A percentile compares a stretch with the other conserved stretches of the same genome.
Conservation (phyloP, 2,888 invertebrate genomes). For the Nomada fucata region DNA sequence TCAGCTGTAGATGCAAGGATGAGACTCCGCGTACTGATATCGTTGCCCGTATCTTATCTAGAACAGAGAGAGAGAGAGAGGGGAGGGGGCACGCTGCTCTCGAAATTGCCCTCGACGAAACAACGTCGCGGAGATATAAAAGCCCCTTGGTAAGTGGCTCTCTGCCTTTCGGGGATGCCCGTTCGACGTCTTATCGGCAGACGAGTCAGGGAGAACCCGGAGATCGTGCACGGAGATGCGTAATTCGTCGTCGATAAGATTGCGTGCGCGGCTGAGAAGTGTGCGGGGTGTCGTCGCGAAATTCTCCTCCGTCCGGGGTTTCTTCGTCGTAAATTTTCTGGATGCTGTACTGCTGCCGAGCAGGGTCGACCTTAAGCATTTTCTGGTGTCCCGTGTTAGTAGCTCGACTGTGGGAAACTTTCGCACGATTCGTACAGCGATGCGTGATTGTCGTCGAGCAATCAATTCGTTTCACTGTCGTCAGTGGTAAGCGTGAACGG, state of each 20-base stretch:
- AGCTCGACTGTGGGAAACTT: too few relatives aligned
- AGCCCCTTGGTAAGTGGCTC: constrained; percentile 36
- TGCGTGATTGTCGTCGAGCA: too few relatives aligned
- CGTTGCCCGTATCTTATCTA: constrained; percentile 52
- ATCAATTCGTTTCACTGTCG: too few relatives aligned
- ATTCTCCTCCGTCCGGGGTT: background rate
- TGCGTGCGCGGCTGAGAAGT: constrained; percentile 19
- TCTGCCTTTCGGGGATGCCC: constrained; percentile 25
- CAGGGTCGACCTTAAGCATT: too few relatives aligned
- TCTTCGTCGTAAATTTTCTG: background rate
- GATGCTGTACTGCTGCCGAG: background rate
- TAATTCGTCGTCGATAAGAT: constrained; percentile 59
- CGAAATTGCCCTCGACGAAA: constrained; percentile 54
- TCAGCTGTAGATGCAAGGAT: constrained; percentile 46
- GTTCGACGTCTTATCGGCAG: constrained; percentile 37
- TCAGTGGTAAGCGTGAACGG: too few relatives aligned
- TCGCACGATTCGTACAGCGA: too few relatives aligned
- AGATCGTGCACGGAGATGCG: constrained; percentile 52
- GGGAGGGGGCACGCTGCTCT: constrained; percentile 28
- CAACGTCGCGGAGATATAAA: constrained; percentile 52
- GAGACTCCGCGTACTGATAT: constrained; percentile 40
- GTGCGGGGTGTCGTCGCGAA: constrained; percentile 1
- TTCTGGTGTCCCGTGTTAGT: too few relatives aligned
- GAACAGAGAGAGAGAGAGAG: background rate
- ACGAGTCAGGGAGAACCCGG: constrained; percentile 33